These are phyloP conservation scores for Cheumatopsyche charites DNA, from an alignment of 1,140 invertebrate genomes.

Conservation along the genomic window DNA sequence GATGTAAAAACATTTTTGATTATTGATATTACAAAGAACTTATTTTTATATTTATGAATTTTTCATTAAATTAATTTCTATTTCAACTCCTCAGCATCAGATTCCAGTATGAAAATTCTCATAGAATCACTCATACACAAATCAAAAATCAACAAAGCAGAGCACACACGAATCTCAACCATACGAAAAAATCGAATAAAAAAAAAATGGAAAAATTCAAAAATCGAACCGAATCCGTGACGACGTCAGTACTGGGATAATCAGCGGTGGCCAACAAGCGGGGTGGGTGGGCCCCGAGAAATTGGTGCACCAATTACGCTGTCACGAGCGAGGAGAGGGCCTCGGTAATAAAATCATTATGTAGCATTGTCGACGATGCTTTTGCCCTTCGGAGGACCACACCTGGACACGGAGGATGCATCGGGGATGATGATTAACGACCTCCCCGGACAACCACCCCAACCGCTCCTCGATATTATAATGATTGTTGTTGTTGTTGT, in stretches of 20 bases:
- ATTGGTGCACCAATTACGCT: slow-evolving; percentile 46
- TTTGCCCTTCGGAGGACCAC: slow-evolving; percentile 39
- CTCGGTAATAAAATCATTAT: slow-evolving; percentile 49
- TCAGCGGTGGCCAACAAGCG: neutral
- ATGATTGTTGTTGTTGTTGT: too few relatives aligned
- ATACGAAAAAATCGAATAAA: too few relatives aligned
- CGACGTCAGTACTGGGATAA: neutral
- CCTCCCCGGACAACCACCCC: neutral
- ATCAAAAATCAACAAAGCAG: too few relatives aligned
- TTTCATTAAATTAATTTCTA: too few relatives aligned
- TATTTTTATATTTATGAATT: too few relatives aligned
- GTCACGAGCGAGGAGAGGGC: slow-evolving; percentile 40
- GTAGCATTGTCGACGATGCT: slow-evolving; percentile 29
- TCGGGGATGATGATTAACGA: slow-evolving; percentile 37
- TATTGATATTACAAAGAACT: too few relatives aligned
- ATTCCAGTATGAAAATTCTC: slow-evolving; percentile 14
- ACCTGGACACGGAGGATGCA: slow-evolving; percentile 40
- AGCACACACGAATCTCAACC: too few relatives aligned
- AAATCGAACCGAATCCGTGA: neutral
- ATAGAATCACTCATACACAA: slow-evolving; percentile 27
- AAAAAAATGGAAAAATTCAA: too few relatives aligned
- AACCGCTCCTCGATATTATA: neutral
- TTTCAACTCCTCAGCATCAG: too few relatives aligned
- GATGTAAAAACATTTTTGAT: too few relatives aligned
- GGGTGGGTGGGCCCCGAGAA: slow-evolving; percentile 29